These are phyloP conservation scores for Cerastoderma edule DNA, from an alignment of 2,888 invertebrate species.

Conservation along the genomic window DNA sequence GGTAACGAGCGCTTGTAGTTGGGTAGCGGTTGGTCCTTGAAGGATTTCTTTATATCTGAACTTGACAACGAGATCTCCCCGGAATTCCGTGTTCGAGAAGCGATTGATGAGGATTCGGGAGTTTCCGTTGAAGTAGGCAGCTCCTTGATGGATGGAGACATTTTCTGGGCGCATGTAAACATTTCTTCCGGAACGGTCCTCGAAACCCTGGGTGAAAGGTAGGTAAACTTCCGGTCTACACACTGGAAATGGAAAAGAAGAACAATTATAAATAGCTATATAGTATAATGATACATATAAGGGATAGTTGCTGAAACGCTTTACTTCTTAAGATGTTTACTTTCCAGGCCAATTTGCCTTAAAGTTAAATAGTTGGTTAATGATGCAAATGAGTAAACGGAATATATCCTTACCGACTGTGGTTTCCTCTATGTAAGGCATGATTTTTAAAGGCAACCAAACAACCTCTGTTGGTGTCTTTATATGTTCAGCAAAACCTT, in stretches of 20 bases:
- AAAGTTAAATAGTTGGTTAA: too few species aligned
- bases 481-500: too few species aligned
- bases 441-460: too few species aligned
- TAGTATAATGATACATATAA: too few species aligned
- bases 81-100: slow-evolving; percentile 70
- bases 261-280: too few species aligned
- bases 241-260: slow-evolving; percentile 53
- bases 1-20: slow-evolving; percentile 68
- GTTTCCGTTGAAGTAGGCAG: slow-evolving; percentile 72
- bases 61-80: slow-evolving; percentile 69
- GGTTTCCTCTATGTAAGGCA: too few species aligned
- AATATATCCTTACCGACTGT: too few species aligned
- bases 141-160: slow-evolving; percentile 63
- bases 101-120: slow-evolving; percentile 69
- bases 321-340: too few species aligned
- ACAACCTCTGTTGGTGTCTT: too few species aligned
- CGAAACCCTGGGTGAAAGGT: slow-evolving; percentile 60
- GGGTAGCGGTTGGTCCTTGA: slow-evolving; percentile 8
- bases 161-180: slow-evolving; percentile 62
- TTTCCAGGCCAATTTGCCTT: too few species aligned
- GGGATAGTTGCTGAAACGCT: too few species aligned
- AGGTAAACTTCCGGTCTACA: slow-evolving; percentile 68
- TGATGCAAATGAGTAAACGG: too few species aligned
- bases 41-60: slow-evolving; percentile 65
- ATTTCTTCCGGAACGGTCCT: slow-evolving; percentile 63